phyloP scores from a whole-genome alignment of 2,113 vertebrate genomes.

The Cynoglossus semilaevis region DNA sequence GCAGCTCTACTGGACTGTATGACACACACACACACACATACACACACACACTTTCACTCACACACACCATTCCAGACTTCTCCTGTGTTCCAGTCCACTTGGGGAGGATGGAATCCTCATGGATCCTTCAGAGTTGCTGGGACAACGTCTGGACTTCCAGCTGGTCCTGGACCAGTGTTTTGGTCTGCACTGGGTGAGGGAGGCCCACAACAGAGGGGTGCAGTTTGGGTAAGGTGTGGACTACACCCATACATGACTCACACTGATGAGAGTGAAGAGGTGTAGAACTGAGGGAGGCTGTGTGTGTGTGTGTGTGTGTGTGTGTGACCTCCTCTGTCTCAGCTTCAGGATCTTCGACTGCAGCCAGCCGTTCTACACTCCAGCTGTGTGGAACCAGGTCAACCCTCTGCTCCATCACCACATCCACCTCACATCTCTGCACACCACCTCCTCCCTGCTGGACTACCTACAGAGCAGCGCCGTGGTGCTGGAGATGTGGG shows the following conservation, averaged over 20 bases:
- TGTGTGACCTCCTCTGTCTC: constrained; percentile 9
- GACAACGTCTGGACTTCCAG: constrained; percentile 82
- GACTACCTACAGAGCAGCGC: constrained; percentile 85
- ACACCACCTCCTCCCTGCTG: constrained; percentile 77
- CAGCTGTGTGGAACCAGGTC: constrained; percentile 80
- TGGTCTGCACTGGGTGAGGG: constrained; percentile 83
- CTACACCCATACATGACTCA: too few species aligned
- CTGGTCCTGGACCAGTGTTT: constrained; percentile 80
- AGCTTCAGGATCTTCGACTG: constrained; percentile 84
- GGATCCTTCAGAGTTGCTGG: constrained; percentile 83
- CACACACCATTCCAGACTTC: neutral
- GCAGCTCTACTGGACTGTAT: constrained; percentile 79
- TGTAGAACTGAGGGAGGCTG: too few species aligned
- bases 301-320: too few species aligned
- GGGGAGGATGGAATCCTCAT: constrained; percentile 83
- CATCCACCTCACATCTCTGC: constrained; percentile 76
- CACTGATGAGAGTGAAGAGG: too few species aligned
- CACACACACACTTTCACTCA: constrained; percentile 6
- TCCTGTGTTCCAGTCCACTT: constrained; percentile 60
- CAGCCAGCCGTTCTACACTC: constrained; percentile 75
- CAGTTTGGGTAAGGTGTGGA: constrained; percentile 84
- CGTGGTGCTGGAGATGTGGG: constrained; percentile 87
- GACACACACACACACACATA: constrained; percentile 19
- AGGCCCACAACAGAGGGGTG: constrained; percentile 75
- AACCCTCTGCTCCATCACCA: constrained; percentile 82